Percentiles rank a stretch among this genome's conserved stretches.
These are phyloP conservation scores for Aegithalos caudatus DNA, from an alignment of 2,113 vertebrate species.

Conservation along the genomic window DNA sequence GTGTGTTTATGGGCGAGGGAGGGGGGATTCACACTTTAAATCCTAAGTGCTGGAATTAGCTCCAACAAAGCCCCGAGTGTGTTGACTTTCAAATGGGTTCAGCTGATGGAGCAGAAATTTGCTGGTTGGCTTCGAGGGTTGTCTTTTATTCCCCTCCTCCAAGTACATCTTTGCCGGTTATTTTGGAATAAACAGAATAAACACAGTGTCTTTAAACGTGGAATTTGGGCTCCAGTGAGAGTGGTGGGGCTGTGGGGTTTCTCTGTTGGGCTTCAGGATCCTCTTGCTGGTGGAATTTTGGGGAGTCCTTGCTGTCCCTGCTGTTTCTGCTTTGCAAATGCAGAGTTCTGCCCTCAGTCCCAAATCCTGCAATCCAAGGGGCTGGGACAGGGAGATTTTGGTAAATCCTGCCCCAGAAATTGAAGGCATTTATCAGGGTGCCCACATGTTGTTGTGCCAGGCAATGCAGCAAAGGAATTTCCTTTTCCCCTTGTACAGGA, in stretches of 20 bases:
- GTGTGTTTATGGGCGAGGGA: slow-evolving; percentile 21
- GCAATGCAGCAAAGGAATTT: neutral
- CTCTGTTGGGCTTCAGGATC: neutral
- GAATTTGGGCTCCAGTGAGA: neutral
- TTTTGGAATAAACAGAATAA: neutral
- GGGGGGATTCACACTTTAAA: slow-evolving; percentile 20
- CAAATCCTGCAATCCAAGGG: neutral
- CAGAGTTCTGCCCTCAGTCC: neutral
- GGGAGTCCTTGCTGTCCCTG: neutral
- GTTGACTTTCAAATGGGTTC: slow-evolving; percentile 46
- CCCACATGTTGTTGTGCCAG: fast-evolving
- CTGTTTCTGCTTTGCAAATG: neutral
- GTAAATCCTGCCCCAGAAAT: neutral
- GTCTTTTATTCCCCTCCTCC: neutral
- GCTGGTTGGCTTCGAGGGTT: neutral
- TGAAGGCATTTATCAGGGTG: neutral
- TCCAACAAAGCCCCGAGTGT: slow-evolving; percentile 19
- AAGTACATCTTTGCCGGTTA: neutral
- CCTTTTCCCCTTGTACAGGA: neutral
- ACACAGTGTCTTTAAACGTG: neutral
- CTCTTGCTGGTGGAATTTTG: neutral
- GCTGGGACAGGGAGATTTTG: neutral
- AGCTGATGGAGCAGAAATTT: neutral
- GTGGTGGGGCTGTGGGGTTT: fast-evolving
- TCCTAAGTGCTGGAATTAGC: slow-evolving; percentile 53